Base-by-base conservation (phyloP, 2,113 vertebrate species). In the Merops nubicus region DNA sequence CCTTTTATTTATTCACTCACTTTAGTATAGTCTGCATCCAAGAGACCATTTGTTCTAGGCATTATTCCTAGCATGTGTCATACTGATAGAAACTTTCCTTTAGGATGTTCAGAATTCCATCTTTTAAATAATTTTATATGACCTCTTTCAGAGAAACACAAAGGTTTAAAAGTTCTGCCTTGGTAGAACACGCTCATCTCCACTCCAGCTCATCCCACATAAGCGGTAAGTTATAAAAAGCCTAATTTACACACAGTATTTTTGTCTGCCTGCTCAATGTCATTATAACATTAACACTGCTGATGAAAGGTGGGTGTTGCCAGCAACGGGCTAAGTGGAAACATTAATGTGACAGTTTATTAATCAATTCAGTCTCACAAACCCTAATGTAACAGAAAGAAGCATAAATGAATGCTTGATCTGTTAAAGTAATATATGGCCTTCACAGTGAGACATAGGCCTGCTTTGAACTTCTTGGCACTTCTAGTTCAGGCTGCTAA, bases 321-420 rank as follows among this genome's bases (percentile, higher is more conserved):
- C 69, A 97, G 88, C 31, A 56, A 25, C 31, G 62, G 76, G 53
- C 90, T 89, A 90, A 91, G 67, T 76, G 48, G 67, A 95, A 97
- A 85, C 76, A 72, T 56, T 64, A 88, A 77, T 76, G 74, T 91
- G 69, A 68, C 64, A 88, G 56, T 88, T 93, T 75, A 70, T 94
- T 91, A 88, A 90, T 90, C 78, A 89, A 47, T 57, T 80, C 43
- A 7, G 7, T 81, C 63, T 88, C 62, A 84, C 42, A 90, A 86
- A 50, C 48, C 18, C 43, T 85, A 87, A 79, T 34, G 57, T 82
- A 92, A 86, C 22, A 86, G 84, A 73, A 87, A 74, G 68, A 56
- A 86, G 48, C 23, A 81, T 31, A 87, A 91, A 80, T 76, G 70
- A 79, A 92, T 56, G 79, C 65, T 36, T 40, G 48, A 54, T 75